Evolutionary conservation across 2,797 vertebrate genomes (phyloP).

Genomic region (Enteromius trimaculatus): DNA sequence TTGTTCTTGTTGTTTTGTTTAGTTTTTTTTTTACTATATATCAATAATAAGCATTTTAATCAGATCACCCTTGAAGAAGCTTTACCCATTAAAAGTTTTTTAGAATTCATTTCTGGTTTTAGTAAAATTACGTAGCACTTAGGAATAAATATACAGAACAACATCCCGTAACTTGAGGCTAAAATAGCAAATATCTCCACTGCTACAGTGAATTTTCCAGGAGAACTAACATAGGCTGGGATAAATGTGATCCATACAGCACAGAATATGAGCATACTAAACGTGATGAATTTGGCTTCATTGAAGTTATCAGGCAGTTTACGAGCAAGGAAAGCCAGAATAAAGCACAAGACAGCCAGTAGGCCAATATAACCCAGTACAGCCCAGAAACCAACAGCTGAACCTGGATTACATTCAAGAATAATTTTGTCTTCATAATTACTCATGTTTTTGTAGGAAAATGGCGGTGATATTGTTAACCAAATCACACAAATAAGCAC

Average conservation of each 20-base stretch:
- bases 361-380: slow-evolving; percentile 78
- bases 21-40: neutral
- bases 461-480: slow-evolving; percentile 74
- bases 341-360: slow-evolving; percentile 75
- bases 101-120: slow-evolving; percentile 77
- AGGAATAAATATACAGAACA: slow-evolving; percentile 79
- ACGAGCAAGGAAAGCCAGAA: slow-evolving; percentile 75
- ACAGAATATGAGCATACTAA: slow-evolving; percentile 81
- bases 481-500: slow-evolving; percentile 75
- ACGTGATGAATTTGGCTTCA: slow-evolving; percentile 78
- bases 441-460: slow-evolving; percentile 70
- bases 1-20: neutral
- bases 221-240: slow-evolving; percentile 80
- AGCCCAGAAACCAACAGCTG: slow-evolving; percentile 75
- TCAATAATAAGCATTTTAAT: slow-evolving; percentile 22
- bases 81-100: slow-evolving; percentile 76
- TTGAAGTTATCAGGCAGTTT: slow-evolving; percentile 79
- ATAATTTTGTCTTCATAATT: slow-evolving; percentile 74
- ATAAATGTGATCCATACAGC: slow-evolving; percentile 79
- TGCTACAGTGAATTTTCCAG: slow-evolving; percentile 79
- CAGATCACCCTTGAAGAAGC: slow-evolving; percentile 58
- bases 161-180: slow-evolving; percentile 76
- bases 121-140: slow-evolving; percentile 80
- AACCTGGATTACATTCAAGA: slow-evolving; percentile 76
- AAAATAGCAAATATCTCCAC: slow-evolving; percentile 82